Percentiles rank a stretch among this genome's conserved stretches.
Conservation (phyloP, 2,113 vertebrate genomes). For the Plectropomus leopardus region DNA sequence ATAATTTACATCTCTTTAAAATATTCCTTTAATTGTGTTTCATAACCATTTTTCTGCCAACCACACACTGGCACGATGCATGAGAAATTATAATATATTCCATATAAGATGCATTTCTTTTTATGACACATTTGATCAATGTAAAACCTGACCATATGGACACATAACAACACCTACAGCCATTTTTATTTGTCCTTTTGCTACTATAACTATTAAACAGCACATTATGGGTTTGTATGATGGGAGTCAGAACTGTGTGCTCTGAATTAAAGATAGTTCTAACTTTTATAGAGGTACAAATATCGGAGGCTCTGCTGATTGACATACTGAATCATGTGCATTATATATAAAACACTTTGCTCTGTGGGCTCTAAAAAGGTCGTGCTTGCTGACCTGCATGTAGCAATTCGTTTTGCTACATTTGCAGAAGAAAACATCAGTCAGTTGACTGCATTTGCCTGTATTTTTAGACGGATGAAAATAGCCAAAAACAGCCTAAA, state of each 20-base stretch:
- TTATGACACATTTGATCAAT: constrained; percentile 14
- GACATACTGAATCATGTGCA: constrained; percentile 2
- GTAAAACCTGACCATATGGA: constrained; percentile 12
- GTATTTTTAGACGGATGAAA: constrained; percentile 54
- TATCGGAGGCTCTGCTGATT: too few relatives aligned
- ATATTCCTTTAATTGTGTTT: constrained; percentile 67
- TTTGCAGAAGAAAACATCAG: constrained; percentile 26
- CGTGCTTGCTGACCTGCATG: constrained; percentile 9
- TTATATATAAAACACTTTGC: background rate
- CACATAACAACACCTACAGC: constrained; percentile 6
- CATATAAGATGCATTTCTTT: background rate
- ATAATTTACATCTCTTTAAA: constrained; percentile 63
- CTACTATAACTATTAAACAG: background rate
- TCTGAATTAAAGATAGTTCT: background rate
- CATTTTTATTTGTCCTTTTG: background rate
- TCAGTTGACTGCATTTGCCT: constrained; percentile 41
- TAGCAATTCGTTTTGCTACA: constrained; percentile 5
- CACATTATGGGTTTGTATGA: background rate
- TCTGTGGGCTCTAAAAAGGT: background rate
- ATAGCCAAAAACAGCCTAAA: constrained; percentile 56
- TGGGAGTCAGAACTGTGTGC: background rate
- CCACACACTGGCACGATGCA: constrained; percentile 33
- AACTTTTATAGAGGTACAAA: too few relatives aligned
- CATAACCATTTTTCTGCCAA: constrained; percentile 38
- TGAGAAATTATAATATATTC: constrained; percentile 10